Percentiles rank a stretch among this genome's conserved stretches.
Evolutionary conservation across 92 coral and sea anemone genomes (phyloP).

Genomic region (Zoanthus gigantus): DNA sequence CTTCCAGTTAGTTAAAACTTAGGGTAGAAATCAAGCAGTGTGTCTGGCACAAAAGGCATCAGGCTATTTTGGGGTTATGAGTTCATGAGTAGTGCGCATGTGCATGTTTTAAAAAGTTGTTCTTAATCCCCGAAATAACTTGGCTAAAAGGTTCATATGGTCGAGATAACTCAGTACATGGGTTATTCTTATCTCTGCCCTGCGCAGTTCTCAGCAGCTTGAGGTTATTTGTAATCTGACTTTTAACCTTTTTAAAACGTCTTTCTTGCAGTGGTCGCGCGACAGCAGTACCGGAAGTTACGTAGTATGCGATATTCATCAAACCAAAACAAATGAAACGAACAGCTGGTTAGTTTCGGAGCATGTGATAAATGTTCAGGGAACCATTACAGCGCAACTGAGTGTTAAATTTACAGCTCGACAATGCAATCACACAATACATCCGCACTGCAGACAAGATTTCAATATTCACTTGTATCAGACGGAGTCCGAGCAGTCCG

Average conservation of each 20-base stretch:
- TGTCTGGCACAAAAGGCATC: too few relatives aligned
- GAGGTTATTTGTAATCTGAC: not conserved
- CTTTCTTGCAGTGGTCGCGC: constrained; percentile 69
- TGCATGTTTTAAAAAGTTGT: too few relatives aligned
- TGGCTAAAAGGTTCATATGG: too few relatives aligned
- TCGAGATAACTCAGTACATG: too few relatives aligned
- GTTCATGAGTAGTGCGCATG: too few relatives aligned
- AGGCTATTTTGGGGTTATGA: too few relatives aligned
- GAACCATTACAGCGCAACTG: constrained; percentile 61
- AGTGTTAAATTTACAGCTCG: constrained; percentile 64
- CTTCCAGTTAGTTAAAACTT: too few relatives aligned
- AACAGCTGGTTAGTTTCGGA: constrained; percentile 88
- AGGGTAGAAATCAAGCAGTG: too few relatives aligned
- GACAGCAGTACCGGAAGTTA: constrained; percentile 74
- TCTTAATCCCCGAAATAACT: too few relatives aligned
- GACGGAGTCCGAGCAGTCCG: constrained; percentile 49
- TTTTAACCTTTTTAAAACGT: not conserved
- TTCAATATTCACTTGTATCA: constrained; percentile 63
- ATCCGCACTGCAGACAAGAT: constrained; percentile 62
- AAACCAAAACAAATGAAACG: constrained; percentile 63
- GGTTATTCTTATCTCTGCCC: too few relatives aligned
- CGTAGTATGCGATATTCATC: constrained; percentile 76
- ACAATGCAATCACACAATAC: constrained; percentile 52
- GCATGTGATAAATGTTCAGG: constrained; percentile 45
- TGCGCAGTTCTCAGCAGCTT: too few relatives aligned